phyloP scores from a whole-genome alignment of 2,797 vertebrate species.

The Gila robusta region DNA sequence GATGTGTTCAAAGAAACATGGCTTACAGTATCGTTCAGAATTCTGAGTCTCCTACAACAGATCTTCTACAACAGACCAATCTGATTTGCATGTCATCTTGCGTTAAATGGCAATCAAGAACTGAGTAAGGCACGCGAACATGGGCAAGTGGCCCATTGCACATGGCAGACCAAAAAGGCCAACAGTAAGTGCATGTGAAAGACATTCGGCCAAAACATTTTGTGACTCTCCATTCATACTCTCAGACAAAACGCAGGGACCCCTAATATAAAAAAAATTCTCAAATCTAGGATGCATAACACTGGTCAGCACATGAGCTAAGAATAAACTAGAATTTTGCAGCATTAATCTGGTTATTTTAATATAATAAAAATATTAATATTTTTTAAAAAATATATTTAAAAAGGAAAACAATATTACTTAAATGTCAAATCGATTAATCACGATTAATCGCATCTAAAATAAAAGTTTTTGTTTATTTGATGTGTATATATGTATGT shows the following conservation, averaged over 20 bases:
- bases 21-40: constrained; percentile 4
- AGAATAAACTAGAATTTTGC: background rate
- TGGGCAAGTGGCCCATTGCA: background rate
- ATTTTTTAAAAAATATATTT: background rate
- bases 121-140: constrained; percentile 9
- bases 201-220: background rate
- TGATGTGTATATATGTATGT: too few species aligned
- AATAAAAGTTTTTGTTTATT: too few species aligned
- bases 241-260: background rate
- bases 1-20: constrained; percentile 46
- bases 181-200: background rate
- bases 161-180: background rate
- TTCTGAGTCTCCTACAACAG: constrained; percentile 11
- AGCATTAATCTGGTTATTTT: background rate
- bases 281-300: background rate
- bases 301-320: background rate
- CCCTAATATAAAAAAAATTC: background rate
- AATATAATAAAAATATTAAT: background rate
- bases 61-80: constrained; percentile 15
- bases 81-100: background rate
- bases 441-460: too few species aligned
- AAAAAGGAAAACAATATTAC: background rate
- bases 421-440: too few species aligned
- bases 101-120: constrained; percentile 15
- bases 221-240: background rate